Evolutionary conservation across 2,113 vertebrate genomes (phyloP).

Genomic region (Tyrannus savana): DNA sequence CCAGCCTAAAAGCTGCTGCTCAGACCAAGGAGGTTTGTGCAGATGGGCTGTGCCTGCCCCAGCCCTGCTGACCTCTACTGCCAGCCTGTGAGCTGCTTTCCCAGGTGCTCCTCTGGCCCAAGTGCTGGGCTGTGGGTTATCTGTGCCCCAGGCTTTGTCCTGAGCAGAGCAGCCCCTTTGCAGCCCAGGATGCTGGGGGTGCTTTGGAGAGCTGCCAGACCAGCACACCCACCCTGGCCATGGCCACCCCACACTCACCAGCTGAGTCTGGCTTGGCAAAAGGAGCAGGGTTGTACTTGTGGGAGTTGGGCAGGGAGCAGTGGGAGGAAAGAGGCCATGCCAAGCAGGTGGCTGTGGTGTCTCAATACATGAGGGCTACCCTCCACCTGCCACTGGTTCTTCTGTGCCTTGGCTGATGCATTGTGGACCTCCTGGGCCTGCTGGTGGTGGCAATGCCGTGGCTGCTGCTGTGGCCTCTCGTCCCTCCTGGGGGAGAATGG

Average conservation of each 20-base stretch:
- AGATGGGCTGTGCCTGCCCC: neutral
- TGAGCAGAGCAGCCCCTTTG: neutral
- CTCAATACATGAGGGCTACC: neutral
- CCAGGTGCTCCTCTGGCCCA: neutral
- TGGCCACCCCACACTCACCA: neutral
- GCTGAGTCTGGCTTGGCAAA: neutral
- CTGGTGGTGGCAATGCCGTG: fast-evolving
- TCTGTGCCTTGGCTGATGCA: neutral
- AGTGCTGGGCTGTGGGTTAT: fast-evolving
- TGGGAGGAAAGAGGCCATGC: neutral
- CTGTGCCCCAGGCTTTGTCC: fast-evolving
- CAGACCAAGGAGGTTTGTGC: neutral
- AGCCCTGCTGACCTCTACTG: neutral
- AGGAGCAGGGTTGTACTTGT: no score
- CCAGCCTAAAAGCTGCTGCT: neutral
- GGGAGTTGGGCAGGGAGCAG: neutral
- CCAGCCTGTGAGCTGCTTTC: neutral
- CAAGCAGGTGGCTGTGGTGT: neutral
- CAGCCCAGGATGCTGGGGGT: fast-evolving
- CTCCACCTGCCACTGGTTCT: neutral
- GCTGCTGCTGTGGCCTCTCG: neutral
- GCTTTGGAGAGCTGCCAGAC: neutral
- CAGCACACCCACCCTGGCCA: fast-evolving
- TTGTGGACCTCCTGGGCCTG: neutral
- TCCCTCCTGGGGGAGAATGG: neutral